phyloP scores from a whole-genome alignment of 2,797 vertebrate genomes.

The Acrocephalus scirpaceus region DNA sequence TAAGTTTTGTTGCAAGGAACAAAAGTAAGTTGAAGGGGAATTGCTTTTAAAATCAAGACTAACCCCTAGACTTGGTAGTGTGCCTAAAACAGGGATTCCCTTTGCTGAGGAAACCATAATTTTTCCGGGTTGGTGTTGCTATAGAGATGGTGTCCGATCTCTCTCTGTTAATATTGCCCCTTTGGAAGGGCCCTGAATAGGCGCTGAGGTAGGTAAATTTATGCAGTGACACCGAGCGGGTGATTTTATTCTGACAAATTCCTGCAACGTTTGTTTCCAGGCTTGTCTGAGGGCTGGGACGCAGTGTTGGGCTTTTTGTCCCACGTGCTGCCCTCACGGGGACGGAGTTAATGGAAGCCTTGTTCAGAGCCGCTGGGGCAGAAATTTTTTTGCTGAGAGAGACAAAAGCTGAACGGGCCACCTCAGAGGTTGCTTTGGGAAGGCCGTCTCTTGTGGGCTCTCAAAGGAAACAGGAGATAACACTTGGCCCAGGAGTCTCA shows the following conservation, averaged over 20 bases:
- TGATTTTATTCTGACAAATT: slow-evolving; percentile 95
- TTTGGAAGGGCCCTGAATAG: slow-evolving; percentile 86
- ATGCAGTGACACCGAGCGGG: slow-evolving; percentile 98
- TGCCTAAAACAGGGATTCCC: slow-evolving; percentile 40
- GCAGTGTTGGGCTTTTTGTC: slow-evolving; percentile 91
- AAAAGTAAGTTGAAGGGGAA: slow-evolving; percentile 39
- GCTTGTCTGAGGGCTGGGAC: slow-evolving; percentile 95
- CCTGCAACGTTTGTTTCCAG: slow-evolving; percentile 95
- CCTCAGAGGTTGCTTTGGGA: slow-evolving; percentile 85
- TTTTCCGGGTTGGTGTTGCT: slow-evolving; percentile 80
- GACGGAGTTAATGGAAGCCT: slow-evolving; percentile 96
- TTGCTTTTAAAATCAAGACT: neutral
- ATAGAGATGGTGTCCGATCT: slow-evolving; percentile 85
- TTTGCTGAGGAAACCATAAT: slow-evolving; percentile 76
- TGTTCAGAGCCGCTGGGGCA: slow-evolving; percentile 90
- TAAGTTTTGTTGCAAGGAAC: slow-evolving; percentile 71
- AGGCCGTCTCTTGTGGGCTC: slow-evolving; percentile 76
- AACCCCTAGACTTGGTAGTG: neutral
- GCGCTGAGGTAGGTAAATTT: slow-evolving; percentile 99
- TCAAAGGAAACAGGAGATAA: slow-evolving; percentile 80
- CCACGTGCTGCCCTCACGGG: slow-evolving; percentile 85
- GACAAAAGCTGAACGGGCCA: slow-evolving; percentile 83
- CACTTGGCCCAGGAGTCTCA: slow-evolving; percentile 36
- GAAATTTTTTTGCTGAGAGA: slow-evolving; percentile 85
- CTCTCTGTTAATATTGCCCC: slow-evolving; percentile 84